These are phyloP conservation scores for Chlorodrepanis virens DNA, from an alignment of 2,113 vertebrate genomes.

Conservation along the genomic window DNA sequence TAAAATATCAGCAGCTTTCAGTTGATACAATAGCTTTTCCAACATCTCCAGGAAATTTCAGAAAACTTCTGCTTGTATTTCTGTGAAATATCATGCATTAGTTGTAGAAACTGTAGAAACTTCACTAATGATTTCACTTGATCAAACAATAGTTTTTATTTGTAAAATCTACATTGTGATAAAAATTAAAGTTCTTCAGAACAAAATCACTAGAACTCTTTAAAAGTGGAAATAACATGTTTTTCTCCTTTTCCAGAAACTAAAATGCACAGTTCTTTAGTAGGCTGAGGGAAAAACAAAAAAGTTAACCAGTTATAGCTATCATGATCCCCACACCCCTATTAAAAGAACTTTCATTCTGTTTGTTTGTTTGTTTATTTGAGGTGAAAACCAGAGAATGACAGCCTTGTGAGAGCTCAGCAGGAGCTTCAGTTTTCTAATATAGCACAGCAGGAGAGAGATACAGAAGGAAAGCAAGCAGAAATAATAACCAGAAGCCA, in stretches of 20 bases:
- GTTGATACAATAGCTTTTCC: background rate
- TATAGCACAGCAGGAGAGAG: background rate
- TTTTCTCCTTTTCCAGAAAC: background rate
- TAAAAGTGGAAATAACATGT: background rate
- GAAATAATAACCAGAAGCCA: slow-evolving; percentile 20
- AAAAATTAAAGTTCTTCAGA: background rate
- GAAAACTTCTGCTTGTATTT: background rate
- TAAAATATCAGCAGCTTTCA: background rate
- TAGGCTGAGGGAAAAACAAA: background rate
- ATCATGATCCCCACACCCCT: background rate
- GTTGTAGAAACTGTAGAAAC: background rate
- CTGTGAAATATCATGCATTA: background rate
- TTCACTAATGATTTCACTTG: background rate
- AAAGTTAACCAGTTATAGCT: background rate
- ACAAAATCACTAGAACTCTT: background rate
- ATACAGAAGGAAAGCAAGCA: slow-evolving; percentile 12
- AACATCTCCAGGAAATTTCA: background rate
- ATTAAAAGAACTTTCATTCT: background rate
- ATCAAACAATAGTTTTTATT: background rate
- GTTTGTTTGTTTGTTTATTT: background rate
- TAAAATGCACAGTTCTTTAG: background rate
- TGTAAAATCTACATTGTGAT: background rate
- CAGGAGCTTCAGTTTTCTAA: slow-evolving; percentile 1
- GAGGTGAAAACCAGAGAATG: background rate
- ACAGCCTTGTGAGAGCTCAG: background rate